These are phyloP conservation scores for Leptodactylus fallax DNA, from an alignment of 2,797 vertebrate species.

Conservation along the genomic window DNA sequence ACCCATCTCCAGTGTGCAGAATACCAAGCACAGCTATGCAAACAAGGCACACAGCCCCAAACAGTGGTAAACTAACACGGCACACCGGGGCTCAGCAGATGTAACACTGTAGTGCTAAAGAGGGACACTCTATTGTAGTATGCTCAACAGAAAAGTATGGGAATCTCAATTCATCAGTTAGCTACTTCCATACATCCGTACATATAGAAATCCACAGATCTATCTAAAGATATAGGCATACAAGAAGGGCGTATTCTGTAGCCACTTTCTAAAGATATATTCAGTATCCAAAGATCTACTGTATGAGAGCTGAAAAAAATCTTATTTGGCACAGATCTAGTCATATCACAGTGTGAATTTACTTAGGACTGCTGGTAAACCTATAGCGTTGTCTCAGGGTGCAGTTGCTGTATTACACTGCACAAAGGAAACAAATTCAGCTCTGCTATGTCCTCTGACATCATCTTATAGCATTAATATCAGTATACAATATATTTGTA, in stretches of 20 bases:
- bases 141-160: not conserved
- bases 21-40: constrained; percentile 63
- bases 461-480: not conserved
- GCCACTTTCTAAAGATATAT: not conserved
- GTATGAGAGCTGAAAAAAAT: not conserved
- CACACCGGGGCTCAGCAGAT: not conserved
- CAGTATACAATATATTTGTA: too few species aligned
- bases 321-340: not conserved
- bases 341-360: not conserved
- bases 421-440: not conserved
- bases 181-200: too few species aligned
- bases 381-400: not conserved
- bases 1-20: constrained; percentile 43
- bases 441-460: not conserved
- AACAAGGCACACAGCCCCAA: constrained; percentile 59
- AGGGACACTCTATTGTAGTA: too few species aligned
- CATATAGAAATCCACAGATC: not conserved
- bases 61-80: not conserved
- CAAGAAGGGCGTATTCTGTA: not conserved
- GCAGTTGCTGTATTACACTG: not conserved
- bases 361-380: not conserved
- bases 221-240: not conserved
- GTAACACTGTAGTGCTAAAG: too few species aligned
- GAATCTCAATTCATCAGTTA: not conserved
- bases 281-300: too few species aligned